A percentile compares a stretch with the other conserved stretches of the same genome.
phyloP scores from a whole-genome alignment of 1,140 invertebrate species.

The Zeugodacus cucurbitae region DNA sequence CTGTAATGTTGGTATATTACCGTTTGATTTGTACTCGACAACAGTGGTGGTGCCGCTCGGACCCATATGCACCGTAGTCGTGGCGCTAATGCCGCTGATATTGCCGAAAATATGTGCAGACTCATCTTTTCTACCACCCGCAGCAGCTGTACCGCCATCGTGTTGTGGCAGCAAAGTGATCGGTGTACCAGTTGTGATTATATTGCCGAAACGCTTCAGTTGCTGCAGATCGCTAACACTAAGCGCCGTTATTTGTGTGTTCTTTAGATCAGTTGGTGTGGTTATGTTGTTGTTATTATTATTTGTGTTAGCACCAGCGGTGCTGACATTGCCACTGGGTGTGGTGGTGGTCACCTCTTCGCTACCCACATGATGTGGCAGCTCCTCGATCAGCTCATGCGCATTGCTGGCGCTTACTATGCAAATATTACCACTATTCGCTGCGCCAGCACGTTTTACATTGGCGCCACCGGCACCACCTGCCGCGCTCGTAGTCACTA shows the following conservation, averaged over 20 bases:
- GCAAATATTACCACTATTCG: slow-evolving; percentile 46
- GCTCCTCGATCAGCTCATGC: slow-evolving; percentile 55
- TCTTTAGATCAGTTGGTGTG: slow-evolving; percentile 10
- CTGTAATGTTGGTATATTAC: slow-evolving; percentile 46
- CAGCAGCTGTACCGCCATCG: neutral
- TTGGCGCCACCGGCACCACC: slow-evolving; percentile 5
- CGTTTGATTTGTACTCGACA: slow-evolving; percentile 60
- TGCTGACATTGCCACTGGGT: neutral
- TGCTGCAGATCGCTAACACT: slow-evolving; percentile 46
- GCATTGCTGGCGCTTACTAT: slow-evolving; percentile 50
- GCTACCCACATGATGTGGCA: slow-evolving; percentile 47
- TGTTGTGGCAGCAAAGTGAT: slow-evolving; percentile 1
- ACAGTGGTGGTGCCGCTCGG: slow-evolving; percentile 63
- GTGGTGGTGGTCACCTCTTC: slow-evolving; percentile 42
- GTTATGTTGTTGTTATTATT: slow-evolving; percentile 2
- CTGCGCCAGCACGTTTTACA: slow-evolving; percentile 43
- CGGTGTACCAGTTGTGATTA: slow-evolving; percentile 41
- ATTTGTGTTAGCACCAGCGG: neutral
- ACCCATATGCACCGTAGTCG: slow-evolving; percentile 63
- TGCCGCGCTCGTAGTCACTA: slow-evolving; percentile 51
- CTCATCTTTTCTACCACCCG: neutral
- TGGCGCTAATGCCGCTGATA: slow-evolving; percentile 46
- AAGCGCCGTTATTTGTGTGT: slow-evolving; percentile 44
- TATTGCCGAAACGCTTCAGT: slow-evolving; percentile 43
- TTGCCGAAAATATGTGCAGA: slow-evolving; percentile 40